These are phyloP conservation scores for Macaca mulatta DNA, from an alignment of 2,113 vertebrate genomes.

Conservation along the genomic window DNA sequence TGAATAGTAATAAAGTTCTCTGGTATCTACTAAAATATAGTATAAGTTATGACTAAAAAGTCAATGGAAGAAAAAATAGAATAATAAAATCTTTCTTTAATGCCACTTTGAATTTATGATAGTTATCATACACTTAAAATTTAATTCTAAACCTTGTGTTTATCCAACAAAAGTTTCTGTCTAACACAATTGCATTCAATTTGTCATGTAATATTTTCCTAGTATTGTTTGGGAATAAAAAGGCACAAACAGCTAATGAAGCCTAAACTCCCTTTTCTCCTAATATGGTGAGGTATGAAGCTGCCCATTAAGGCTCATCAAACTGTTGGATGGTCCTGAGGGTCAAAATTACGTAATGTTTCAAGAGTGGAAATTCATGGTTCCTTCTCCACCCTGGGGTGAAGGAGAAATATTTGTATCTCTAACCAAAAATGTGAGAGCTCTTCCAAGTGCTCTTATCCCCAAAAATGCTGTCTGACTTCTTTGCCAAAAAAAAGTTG, in stretches of 20 bases:
- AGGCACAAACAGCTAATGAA: conserved; percentile 51
- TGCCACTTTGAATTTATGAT: background rate
- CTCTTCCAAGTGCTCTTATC: conserved; percentile 3
- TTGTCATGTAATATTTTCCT: conserved; percentile 75
- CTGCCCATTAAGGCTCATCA: background rate
- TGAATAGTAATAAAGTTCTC: background rate
- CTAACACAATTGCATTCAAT: background rate
- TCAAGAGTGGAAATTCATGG: conserved; percentile 38
- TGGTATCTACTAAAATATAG: background rate
- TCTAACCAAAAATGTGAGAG: conserved; percentile 52
- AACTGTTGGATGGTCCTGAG: background rate
- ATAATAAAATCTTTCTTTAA: conserved; percentile 47
- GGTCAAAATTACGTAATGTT: conserved; percentile 6
- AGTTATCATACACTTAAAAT: background rate
- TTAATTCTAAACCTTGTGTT: conserved; percentile 42
- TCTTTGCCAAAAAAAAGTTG: conserved; percentile 30
- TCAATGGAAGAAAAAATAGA: background rate
- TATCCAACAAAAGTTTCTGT: conserved; percentile 48
- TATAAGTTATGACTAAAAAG: background rate
- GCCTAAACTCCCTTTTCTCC: conserved; percentile 68
- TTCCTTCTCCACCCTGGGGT: conserved; percentile 18
- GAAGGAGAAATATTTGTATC: conserved; percentile 71
- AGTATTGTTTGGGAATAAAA: conserved; percentile 68
- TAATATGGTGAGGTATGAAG: conserved; percentile 81
- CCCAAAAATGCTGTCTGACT: background rate